Evolutionary conservation across 2,888 invertebrate genomes (phyloP), one percentile per base, ranked within the genome.

Genomic region (Graphium colonna): DNA sequence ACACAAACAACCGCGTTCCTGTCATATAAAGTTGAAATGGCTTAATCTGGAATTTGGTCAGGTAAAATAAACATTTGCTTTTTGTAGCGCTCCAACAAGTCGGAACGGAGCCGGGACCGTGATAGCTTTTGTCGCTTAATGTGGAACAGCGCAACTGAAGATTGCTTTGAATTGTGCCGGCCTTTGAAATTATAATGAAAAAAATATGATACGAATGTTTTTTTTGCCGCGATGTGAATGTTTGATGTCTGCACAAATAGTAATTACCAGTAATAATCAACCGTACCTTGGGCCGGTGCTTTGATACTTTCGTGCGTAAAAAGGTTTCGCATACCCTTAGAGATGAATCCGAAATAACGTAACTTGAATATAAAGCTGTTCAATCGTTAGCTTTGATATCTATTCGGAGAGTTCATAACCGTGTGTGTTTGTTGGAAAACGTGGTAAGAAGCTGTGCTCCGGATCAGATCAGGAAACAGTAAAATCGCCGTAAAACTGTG

Each of bases 401-500:
- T 44, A 55, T 36, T 55, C 17, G 9, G 74, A 75, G 72, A 62
- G 63, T 58, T 21, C 60, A 65, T 75, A 72, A 73, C 71, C 69
- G 63, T 62, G 64, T 71, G 70, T 77, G 78, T 77, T 81, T 77
- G 76, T 74, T 67, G 68, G 71, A 69, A 71, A 74, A 78, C 63
- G 70, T 70, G 69, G 73, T 71, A 73, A 79, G 65, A 68, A 69
- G 62, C 66, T 65, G 65, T 68, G 63, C 68, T 63, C 64, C 63
- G 68, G 70, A 80, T 82, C 77, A 73, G 80, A 83, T 82, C 75
- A 70, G 62, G 64, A 71, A 75, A 76, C 80, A 82, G 80, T 88
- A 86, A 88, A 88, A 82, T 59, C 62, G 71, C 73, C 67, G 77
- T 88, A 82, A 88, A 88, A 77, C 73, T 70, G 71, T 75, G 70